These are phyloP conservation scores for Thecophora atra DNA, from an alignment of 2,888 invertebrate genomes.

Conservation along the genomic window DNA sequence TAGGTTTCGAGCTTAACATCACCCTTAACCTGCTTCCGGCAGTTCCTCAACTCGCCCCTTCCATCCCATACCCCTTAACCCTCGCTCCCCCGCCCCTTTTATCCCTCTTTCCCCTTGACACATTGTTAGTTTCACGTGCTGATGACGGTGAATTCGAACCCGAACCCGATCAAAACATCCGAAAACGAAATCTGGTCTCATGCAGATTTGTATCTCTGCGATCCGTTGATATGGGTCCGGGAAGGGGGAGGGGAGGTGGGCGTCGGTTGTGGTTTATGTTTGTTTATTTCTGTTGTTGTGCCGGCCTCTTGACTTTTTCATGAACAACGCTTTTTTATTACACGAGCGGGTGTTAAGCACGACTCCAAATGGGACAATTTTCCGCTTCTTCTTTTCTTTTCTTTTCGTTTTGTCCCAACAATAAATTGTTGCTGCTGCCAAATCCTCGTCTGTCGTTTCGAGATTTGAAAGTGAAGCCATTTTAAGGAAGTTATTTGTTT, in stretches of 20 bases:
- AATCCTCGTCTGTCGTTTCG: slow-evolving; percentile 63
- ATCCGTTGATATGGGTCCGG: neutral
- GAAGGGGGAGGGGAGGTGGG: too few species aligned
- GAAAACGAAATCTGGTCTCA: slow-evolving; percentile 52
- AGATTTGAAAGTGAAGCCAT: slow-evolving; percentile 56
- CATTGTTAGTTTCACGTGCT: neutral
- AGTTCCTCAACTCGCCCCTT: neutral
- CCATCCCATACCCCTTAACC: too few species aligned
- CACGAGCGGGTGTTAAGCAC: neutral
- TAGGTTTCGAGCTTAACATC: slow-evolving; percentile 36
- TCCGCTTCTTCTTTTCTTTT: slow-evolving; percentile 40
- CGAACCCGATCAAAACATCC: neutral
- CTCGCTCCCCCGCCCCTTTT: neutral
- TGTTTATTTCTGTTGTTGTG: slow-evolving; percentile 24
- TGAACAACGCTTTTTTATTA: slow-evolving; percentile 2
- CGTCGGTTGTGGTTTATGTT: slow-evolving; percentile 14
- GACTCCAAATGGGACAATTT: slow-evolving; percentile 39
- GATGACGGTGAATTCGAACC: neutral
- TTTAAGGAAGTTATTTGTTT: slow-evolving; percentile 14
- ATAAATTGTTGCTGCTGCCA: slow-evolving; percentile 58
- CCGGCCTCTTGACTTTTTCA: neutral
- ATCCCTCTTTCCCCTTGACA: too few species aligned
- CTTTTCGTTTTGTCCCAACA: slow-evolving; percentile 50
- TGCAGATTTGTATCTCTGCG: slow-evolving; percentile 61
- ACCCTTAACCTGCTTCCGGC: neutral